Conservation (phyloP, 1,140 invertebrate species). For the Drosophila sechellia region DNA sequence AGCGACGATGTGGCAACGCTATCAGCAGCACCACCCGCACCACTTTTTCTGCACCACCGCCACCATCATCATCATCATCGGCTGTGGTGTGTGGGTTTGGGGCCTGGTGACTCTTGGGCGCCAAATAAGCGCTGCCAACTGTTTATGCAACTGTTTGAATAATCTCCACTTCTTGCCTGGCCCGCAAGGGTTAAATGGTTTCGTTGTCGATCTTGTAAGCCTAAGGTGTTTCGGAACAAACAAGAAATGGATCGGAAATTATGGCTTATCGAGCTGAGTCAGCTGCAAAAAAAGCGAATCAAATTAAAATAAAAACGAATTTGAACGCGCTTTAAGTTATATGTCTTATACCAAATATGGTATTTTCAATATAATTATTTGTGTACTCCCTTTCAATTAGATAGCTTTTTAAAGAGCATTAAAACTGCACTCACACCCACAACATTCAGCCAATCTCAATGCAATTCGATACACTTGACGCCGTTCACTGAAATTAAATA, state of each 20-base stretch:
- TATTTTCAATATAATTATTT: not conserved
- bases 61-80: not conserved
- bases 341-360: not conserved
- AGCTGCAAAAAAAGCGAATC: not conserved
- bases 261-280: not conserved
- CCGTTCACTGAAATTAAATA: slow-evolving; percentile 63
- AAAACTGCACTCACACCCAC: not conserved
- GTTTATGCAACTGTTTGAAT: slow-evolving; percentile 71
- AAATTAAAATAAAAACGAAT: not conserved
- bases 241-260: slow-evolving; percentile 2
- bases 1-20: slow-evolving; percentile 68
- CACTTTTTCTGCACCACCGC: not conserved
- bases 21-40: slow-evolving; percentile 23
- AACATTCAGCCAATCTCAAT: not conserved
- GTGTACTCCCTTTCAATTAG: no score
- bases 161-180: slow-evolving; percentile 36
- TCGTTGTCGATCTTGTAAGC: slow-evolving; percentile 5
- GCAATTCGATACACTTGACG: slow-evolving; percentile 79
- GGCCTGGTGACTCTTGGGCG: slow-evolving; percentile 50
- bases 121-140: slow-evolving; percentile 70
- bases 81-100: slow-evolving; percentile 19
- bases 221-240: not conserved
- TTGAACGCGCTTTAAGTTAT: not conserved
- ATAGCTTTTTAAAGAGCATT: slow-evolving; percentile 14
- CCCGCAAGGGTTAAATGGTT: slow-evolving; percentile 27